Conservation (phyloP, 2,888 invertebrate species). For the Pachymerium ferrugineum region DNA sequence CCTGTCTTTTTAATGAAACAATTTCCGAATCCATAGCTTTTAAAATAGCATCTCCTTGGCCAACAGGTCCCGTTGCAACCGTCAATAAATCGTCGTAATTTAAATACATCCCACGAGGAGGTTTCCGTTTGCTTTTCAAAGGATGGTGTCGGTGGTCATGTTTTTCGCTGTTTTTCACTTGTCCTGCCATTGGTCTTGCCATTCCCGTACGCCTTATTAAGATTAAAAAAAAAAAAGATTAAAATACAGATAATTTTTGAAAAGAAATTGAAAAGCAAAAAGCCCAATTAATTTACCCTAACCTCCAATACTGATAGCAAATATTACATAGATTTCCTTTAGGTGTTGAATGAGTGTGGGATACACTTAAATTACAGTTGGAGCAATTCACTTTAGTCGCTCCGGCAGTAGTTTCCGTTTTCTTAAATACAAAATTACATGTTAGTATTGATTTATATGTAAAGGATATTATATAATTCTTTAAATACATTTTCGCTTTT, state of each 20-base stretch:
- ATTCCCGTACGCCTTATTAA: constrained; percentile 68
- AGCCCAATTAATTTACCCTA: constrained; percentile 46
- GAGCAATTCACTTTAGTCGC: constrained; percentile 48
- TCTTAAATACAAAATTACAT: neutral
- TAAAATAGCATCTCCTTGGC: constrained; percentile 75
- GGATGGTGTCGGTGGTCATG: constrained; percentile 41
- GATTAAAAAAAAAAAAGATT: constrained; percentile 4
- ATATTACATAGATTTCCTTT: constrained; percentile 74
- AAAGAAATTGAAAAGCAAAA: neutral
- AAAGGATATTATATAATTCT: neutral
- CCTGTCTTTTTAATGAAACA: constrained; percentile 90
- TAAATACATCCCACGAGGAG: constrained; percentile 94
- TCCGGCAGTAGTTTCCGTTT: constrained; percentile 31
- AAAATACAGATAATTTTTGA: neutral
- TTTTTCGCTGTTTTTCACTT: constrained; percentile 41
- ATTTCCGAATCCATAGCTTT: constrained; percentile 90
- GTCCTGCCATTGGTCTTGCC: constrained; percentile 70
- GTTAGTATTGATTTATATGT: neutral
- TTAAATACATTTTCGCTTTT: constrained; percentile 61
- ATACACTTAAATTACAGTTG: constrained; percentile 70
- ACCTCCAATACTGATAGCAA: constrained; percentile 82
- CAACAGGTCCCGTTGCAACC: constrained; percentile 71
- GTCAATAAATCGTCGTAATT: constrained; percentile 93
- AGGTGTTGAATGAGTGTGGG: constrained; percentile 65
- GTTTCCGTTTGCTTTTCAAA: constrained; percentile 60